phyloP scores from a whole-genome alignment of 2,113 vertebrate genomes.

The Acrocephalus arundinaceus region DNA sequence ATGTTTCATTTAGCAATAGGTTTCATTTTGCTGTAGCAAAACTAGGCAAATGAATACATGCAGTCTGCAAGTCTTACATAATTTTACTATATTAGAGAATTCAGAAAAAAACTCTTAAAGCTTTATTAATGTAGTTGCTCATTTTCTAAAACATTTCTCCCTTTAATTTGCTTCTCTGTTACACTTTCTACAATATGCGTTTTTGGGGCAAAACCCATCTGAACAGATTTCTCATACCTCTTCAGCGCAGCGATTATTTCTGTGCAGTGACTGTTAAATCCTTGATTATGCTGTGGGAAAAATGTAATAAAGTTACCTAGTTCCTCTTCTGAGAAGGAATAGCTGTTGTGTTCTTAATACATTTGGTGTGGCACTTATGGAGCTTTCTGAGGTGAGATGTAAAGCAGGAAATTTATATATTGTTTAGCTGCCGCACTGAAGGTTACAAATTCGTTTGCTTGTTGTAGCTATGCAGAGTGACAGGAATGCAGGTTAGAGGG shows the following conservation, averaged over 20 bases:
- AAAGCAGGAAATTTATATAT: not conserved
- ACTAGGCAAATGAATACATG: not conserved
- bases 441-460: not conserved
- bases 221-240: not conserved
- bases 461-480: not conserved
- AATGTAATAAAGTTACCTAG: slow-evolving; percentile 1
- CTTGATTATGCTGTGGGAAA: not conserved
- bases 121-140: not conserved
- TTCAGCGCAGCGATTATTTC: not conserved
- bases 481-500: not conserved
- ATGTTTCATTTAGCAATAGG: not conserved
- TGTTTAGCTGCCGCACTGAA: not conserved
- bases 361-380: not conserved
- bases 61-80: not conserved
- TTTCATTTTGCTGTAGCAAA: not conserved
- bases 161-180: slow-evolving; percentile 44
- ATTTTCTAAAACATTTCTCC: not conserved
- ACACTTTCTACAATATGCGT: not conserved
- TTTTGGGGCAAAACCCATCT: not conserved
- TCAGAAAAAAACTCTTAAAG: not conserved
- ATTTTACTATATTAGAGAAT: not conserved
- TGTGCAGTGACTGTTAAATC: not conserved
- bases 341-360: not conserved
- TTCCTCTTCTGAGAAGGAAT: not conserved
- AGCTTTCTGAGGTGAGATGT: not conserved